Base-by-base conservation (phyloP, 2,888 invertebrate species). In the Nephrotoma appendiculata region DNA sequence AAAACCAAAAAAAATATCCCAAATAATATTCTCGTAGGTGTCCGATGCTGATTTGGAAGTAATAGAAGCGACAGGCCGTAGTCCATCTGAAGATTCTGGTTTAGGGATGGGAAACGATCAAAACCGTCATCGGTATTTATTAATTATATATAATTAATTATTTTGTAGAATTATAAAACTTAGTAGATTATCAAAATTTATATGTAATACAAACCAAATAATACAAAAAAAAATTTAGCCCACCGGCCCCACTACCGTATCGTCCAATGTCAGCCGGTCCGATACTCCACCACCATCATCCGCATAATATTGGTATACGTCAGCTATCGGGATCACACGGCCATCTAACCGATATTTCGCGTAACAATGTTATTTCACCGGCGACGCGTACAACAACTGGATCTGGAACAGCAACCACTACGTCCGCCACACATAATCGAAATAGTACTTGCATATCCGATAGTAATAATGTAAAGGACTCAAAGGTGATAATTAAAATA, bases 31-130 rank as follows among this genome's bases (percentile, higher is more conserved):
- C 31, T 31, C 57, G n/a, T 90, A 91, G 91, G 92, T 91, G 89
- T 90, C 91, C 87, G 91, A 92, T 89, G 90, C 91, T 89, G 91
- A 92, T 90, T 89, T 91, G 91, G 91, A 92, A 90, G 90, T 92
- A 88, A 90, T 90, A 89, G 91, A 91, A 88, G 90, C 91, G 88
- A 95, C 95, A 91, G 94, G 94, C 92, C 95, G 96, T 91, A 96
- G 97, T 90, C 97, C 97, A 89, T 97, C 97, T 92, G 98, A 98
- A 93, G 98, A 98, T 94, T 97, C 97, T 92, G 98, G 98, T 91
- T 95, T 98, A 92, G 97, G 98, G 92, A 95, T 97, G 93, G 96
- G 96, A 92, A 95, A 96, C 92, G 95, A 95, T 92, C 44, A 86
- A 45, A 94, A 94, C 90, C 92, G 93, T 91, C 94, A 93, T 94